phyloP scores from a whole-genome alignment of 2,113 vertebrate genomes.

The Poeciliopsis retropinna region DNA sequence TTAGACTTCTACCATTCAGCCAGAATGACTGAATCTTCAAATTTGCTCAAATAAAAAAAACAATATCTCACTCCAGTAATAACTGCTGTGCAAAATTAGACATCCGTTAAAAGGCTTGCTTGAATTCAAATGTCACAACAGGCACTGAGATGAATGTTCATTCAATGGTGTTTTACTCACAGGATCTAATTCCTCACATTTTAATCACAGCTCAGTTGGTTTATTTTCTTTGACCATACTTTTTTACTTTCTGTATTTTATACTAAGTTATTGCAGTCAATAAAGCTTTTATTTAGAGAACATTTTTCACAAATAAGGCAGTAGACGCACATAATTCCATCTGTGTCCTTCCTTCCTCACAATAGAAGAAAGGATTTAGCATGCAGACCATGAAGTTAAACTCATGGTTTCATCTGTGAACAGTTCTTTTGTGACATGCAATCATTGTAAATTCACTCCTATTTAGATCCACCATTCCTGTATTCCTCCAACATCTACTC shows the following conservation, averaged over 20 bases:
- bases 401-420: too few species aligned
- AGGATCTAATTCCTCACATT: slow-evolving; percentile 53
- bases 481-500: not conserved
- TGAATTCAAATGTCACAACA: slow-evolving; percentile 45
- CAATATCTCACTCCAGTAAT: slow-evolving; percentile 1
- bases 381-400: too few species aligned
- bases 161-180: slow-evolving; percentile 23
- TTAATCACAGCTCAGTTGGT: slow-evolving; percentile 26
- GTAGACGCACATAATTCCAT: not conserved
- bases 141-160: slow-evolving; percentile 44
- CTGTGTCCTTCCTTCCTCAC: not conserved
- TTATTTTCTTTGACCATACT: not conserved
- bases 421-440: not conserved
- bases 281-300: not conserved
- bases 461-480: not conserved
- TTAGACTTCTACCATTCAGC: slow-evolving; percentile 16
- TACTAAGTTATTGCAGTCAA: not conserved
- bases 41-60: slow-evolving; percentile 34
- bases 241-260: not conserved
- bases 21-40: slow-evolving; percentile 33
- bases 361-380: too few species aligned
- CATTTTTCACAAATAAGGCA: not conserved
- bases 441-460: not conserved
- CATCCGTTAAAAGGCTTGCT: not conserved
- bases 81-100: slow-evolving; percentile 6